phyloP scores from a whole-genome alignment of 2,797 vertebrate genomes.

The Sphenodon punctatus region DNA sequence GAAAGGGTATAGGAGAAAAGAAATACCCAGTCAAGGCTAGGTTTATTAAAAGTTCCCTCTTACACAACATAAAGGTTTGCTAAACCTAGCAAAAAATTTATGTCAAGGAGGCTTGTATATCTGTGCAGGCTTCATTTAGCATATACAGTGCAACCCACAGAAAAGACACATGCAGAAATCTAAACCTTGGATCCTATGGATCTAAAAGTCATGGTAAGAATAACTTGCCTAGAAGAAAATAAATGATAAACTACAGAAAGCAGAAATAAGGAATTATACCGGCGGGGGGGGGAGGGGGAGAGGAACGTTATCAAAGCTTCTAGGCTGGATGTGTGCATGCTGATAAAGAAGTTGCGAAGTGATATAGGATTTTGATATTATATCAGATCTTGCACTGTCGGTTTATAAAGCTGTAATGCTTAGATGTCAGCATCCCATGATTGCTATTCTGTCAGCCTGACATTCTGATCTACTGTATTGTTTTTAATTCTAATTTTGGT shows the following conservation, averaged over 20 bases:
- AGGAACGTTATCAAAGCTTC: no score
- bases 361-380: no score
- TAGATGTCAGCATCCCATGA: no score
- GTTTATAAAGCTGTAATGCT: no score
- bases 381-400: no score
- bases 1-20: background rate
- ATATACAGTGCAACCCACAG: background rate
- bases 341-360: background rate
- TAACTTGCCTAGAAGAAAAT: background rate
- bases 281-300: fast-evolving
- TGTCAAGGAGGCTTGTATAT: background rate
- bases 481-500: no score
- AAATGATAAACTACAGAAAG: background rate
- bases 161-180: background rate
- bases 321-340: background rate
- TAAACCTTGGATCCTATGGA: background rate
- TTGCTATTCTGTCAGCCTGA: no score
- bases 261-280: background rate
- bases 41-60: background rate
- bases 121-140: background rate
- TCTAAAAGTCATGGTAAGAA: background rate
- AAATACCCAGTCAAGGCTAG: background rate
- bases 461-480: no score
- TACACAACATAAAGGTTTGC: background rate
- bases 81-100: background rate